A percentile compares a stretch with the other conserved stretches of the same genome.
phyloP scores from a whole-genome alignment of 1,140 invertebrate genomes.

The Drosophila paulistorum region DNA sequence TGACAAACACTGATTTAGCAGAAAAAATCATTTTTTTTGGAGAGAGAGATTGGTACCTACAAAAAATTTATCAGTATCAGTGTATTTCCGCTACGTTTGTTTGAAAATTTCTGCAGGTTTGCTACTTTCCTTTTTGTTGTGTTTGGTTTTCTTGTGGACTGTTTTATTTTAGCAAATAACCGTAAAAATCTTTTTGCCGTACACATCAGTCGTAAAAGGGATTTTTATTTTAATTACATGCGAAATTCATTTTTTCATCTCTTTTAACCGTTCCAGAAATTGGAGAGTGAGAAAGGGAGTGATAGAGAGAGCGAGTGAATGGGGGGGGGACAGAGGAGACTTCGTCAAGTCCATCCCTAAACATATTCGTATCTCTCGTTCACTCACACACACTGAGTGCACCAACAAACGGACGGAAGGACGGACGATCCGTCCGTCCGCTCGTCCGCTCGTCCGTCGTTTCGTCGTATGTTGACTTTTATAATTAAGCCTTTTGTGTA shows the following conservation, averaged over 20 bases:
- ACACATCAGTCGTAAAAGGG: conserved; percentile 70
- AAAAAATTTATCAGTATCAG: too few relatives aligned
- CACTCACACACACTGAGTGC: conserved; percentile 8
- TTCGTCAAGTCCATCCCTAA: conserved; percentile 31
- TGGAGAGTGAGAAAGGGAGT: background rate
- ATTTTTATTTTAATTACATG: conserved; percentile 79
- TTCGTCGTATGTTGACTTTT: conserved; percentile 67
- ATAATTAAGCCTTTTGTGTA: conserved; percentile 79
- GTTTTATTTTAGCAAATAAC: conserved; percentile 59
- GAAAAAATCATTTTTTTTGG: background rate
- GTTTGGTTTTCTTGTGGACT: background rate
- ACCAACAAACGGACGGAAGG: too few relatives aligned
- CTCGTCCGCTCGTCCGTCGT: too few relatives aligned
- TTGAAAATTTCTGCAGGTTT: conserved; percentile 64
- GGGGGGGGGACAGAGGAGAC: background rate
- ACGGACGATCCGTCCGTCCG: too few relatives aligned
- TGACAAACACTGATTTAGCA: conserved; percentile 26
- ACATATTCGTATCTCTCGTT: conserved; percentile 22
- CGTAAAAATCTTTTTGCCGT: conserved; percentile 72
- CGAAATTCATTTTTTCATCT: conserved; percentile 54
- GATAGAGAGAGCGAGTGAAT: too few relatives aligned
- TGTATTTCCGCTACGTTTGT: conserved; percentile 42
- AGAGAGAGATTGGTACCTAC: background rate
- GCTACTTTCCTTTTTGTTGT: conserved; percentile 18
- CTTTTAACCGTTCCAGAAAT: conserved; percentile 21